Percentiles rank a stretch among this genome's conserved stretches.
phyloP scores from a whole-genome alignment of 2,888 invertebrate species.

The Caenorhabditis sp. region DNA sequence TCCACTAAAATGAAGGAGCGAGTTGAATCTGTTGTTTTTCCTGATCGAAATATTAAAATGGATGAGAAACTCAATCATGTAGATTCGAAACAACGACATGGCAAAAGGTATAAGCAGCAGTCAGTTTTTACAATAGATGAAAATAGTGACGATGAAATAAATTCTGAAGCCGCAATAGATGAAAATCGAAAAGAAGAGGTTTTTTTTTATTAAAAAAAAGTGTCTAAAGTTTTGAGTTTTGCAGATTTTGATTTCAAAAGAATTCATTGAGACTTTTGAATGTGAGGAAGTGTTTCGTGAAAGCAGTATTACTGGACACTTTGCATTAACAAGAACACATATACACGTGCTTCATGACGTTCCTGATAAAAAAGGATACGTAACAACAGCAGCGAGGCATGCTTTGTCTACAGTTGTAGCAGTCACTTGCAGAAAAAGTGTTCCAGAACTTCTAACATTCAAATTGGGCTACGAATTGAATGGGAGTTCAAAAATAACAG shows the following conservation, averaged over 20 bases:
- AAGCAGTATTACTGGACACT: constrained; percentile 67
- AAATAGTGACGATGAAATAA: constrained; percentile 64
- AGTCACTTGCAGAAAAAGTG: constrained; percentile 96
- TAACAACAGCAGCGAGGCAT: constrained; percentile 91
- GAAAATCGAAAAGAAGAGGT: constrained; percentile 68
- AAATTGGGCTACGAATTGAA: constrained; percentile 81
- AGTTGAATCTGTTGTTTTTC: constrained; percentile 59
- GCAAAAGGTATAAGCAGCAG: constrained; percentile 85
- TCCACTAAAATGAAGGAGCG: constrained; percentile 58
- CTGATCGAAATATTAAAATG: constrained; percentile 16
- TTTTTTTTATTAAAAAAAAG: neutral
- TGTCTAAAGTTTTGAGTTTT: constrained; percentile 14
- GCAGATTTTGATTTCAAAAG: constrained; percentile 85
- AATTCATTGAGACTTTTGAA: constrained; percentile 91
- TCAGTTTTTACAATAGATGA: constrained; percentile 73
- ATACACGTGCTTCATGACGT: constrained; percentile 77
- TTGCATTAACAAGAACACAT: constrained; percentile 79
- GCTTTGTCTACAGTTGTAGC: constrained; percentile 94
- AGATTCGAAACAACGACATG: constrained; percentile 90
- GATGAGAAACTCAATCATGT: constrained; percentile 86
- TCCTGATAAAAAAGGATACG: constrained; percentile 86
- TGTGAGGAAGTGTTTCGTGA: constrained; percentile 91
- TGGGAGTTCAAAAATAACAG: constrained; percentile 77
- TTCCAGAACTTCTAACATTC: constrained; percentile 97
- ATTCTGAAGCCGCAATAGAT: constrained; percentile 46